Evolutionary conservation across 30 jellyfish, hydroid and myxozoan species (phyloP).

Genomic region (Sanderia malayensis): DNA sequence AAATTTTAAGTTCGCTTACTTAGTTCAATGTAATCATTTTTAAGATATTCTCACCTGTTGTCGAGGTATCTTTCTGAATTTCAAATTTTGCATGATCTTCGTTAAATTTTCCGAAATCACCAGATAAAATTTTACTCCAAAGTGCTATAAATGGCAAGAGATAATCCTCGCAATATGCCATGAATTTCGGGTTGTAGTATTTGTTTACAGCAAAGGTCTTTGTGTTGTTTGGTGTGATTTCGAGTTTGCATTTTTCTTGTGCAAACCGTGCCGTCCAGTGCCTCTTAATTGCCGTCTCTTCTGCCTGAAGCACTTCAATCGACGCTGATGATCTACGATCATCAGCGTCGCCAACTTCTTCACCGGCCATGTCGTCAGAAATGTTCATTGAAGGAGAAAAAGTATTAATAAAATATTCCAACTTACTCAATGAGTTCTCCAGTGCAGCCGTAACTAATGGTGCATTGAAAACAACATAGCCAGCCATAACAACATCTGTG

Average conservation of each 20-base stretch:
- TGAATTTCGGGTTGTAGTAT: neutral
- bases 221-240: neutral
- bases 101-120: neutral
- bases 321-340: no score
- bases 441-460: conserved; percentile 1
- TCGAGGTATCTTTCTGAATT: neutral
- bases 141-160: neutral
- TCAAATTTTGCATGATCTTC: neutral
- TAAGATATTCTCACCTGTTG: no score
- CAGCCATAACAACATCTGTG: neutral
- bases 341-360: neutral
- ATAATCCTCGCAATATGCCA: neutral
- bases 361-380: neutral
- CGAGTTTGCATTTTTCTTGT: neutral
- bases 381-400: neutral
- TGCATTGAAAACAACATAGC: neutral
- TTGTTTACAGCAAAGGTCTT: neutral
- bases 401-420: conserved; percentile 1
- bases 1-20: no score
- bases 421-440: neutral
- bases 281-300: neutral
- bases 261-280: neutral
- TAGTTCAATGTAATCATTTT: no score
- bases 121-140: neutral
- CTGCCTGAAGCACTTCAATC: neutral